phyloP scores from a whole-genome alignment of 2,113 vertebrate genomes.

The Cathartes aura region DNA sequence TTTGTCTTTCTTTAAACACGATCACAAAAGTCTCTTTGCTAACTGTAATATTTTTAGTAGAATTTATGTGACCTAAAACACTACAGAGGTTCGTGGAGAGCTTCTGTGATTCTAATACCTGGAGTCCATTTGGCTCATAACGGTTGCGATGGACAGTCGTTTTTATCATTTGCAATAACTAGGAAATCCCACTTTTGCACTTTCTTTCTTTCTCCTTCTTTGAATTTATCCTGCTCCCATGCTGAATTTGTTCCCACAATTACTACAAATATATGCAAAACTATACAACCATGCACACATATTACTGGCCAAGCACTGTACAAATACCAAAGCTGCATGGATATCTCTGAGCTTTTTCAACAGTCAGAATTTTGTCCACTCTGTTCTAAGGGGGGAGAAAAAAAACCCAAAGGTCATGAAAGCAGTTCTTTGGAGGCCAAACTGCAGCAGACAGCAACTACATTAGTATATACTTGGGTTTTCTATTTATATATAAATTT shows the following conservation, averaged over 20 bases:
- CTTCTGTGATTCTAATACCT: neutral
- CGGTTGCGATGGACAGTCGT: neutral
- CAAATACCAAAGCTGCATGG: neutral
- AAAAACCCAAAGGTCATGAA: neutral
- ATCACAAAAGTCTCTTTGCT: neutral
- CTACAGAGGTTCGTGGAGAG: neutral
- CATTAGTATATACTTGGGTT: rapidly evolving
- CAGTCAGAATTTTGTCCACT: neutral
- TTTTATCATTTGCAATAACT: neutral
- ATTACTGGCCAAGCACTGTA: neutral
- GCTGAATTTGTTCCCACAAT: neutral
- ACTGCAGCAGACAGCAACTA: neutral
- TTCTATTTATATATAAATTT: neutral
- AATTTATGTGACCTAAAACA: neutral
- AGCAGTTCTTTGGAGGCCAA: neutral
- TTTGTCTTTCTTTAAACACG: neutral
- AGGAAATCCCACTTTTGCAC: neutral
- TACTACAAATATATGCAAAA: neutral
- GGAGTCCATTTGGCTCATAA: neutral
- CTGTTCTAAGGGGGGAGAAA: neutral
- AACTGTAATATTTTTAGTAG: neutral
- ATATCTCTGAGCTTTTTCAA: neutral
- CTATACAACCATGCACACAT: neutral
- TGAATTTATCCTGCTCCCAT: neutral
- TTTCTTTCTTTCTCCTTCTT: neutral